These are phyloP conservation scores for Hestina assimilis DNA, from an alignment of 1,140 invertebrate species.

Conservation along the genomic window DNA sequence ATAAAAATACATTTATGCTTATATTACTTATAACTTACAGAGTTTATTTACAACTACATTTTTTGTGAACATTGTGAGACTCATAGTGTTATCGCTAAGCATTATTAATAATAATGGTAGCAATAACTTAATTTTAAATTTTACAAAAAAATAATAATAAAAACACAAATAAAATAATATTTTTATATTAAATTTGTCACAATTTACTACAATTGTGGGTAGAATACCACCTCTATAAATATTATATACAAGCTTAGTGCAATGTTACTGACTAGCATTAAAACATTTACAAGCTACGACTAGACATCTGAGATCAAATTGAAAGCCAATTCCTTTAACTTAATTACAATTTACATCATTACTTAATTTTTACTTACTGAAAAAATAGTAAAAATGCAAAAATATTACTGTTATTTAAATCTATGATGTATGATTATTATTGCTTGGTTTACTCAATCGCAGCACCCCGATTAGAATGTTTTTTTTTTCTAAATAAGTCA, in stretches of 20 bases:
- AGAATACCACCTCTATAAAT: too few relatives aligned
- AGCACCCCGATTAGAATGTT: neutral
- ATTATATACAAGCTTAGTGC: neutral
- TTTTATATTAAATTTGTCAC: neutral
- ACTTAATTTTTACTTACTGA: too few relatives aligned
- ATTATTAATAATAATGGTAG: slow-evolving; percentile 3
- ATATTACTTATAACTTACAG: neutral
- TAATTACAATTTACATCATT: neutral
- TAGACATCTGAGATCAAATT: slow-evolving; percentile 64
- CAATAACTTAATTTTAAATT: slow-evolving; percentile 3
- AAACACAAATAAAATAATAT: too few relatives aligned
- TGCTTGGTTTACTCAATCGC: slow-evolving; percentile 11
- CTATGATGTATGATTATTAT: slow-evolving; percentile 11
- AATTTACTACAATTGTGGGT: neutral
- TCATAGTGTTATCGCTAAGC: slow-evolving; percentile 2
- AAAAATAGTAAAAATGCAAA: slow-evolving; percentile 8
- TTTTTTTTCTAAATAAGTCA: too few relatives aligned
- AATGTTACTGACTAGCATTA: neutral
- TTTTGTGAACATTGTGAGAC: slow-evolving; percentile 17
- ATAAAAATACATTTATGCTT: neutral
- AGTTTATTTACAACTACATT: slow-evolving; percentile 16
- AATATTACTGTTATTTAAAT: neutral
- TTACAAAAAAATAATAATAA: too few relatives aligned
- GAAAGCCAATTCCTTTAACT: slow-evolving; percentile 57
- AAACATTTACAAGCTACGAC: slow-evolving; percentile 35